Percentiles rank a stretch among this genome's conserved stretches.
These are phyloP conservation scores for Ramphastos sulfuratus DNA, from an alignment of 2,113 vertebrate genomes.

Conservation along the genomic window DNA sequence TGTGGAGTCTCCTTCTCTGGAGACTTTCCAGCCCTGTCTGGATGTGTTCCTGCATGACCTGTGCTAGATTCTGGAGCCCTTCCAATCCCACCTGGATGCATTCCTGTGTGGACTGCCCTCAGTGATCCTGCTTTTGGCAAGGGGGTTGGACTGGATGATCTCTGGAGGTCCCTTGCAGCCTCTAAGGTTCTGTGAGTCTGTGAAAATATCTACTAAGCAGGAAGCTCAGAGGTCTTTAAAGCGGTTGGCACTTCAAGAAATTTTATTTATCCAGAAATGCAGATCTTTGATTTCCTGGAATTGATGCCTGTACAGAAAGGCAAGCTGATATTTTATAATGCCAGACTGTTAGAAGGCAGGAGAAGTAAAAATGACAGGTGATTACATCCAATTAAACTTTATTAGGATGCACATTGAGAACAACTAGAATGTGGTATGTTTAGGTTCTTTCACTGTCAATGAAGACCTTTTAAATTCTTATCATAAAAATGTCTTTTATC, in stretches of 20 bases:
- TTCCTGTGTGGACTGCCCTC: too few species aligned
- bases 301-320: conserved; percentile 13
- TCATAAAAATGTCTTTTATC: background rate
- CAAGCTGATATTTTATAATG: background rate
- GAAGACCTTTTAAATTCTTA: background rate
- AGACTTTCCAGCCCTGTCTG: too few species aligned
- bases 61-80: too few species aligned
- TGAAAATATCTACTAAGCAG: conserved; percentile 28
- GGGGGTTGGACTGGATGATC: too few species aligned
- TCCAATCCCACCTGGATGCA: too few species aligned
- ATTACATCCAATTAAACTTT: background rate
- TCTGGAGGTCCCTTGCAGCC: too few species aligned
- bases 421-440: background rate
- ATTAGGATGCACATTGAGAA: background rate
- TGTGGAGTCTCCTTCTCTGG: too few species aligned
- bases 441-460: background rate
- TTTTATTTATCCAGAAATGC: conserved; percentile 21
- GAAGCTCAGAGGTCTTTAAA: conserved; percentile 20
- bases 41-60: too few species aligned
- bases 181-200: too few species aligned
- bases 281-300: conserved; percentile 27
- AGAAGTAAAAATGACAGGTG: background rate
- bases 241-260: background rate
- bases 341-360: background rate
- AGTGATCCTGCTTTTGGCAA: too few species aligned